A percentile compares a stretch with the other conserved stretches of the same genome.
These are phyloP conservation scores for Sardina pilchardus DNA, from an alignment of 2,113 vertebrate genomes.

Conservation along the genomic window DNA sequence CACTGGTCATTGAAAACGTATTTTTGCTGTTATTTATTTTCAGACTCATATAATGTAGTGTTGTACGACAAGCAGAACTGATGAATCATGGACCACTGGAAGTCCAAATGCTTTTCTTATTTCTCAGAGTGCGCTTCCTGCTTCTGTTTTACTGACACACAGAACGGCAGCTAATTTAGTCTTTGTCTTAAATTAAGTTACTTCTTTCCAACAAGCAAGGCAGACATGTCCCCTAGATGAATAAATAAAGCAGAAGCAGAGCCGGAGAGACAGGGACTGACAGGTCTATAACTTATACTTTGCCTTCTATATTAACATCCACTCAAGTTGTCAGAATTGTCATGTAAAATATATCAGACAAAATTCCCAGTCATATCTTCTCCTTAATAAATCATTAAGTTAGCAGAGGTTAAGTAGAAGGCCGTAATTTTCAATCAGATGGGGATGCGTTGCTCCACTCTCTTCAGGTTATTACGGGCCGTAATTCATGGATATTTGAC, in stretches of 20 bases:
- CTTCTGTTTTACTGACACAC: neutral
- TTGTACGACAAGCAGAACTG: neutral
- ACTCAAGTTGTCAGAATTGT: constrained; percentile 15
- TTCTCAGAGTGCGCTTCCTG: neutral
- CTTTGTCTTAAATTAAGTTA: neutral
- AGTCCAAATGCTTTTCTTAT: too few species aligned
- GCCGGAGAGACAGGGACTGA: neutral
- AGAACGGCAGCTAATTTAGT: neutral
- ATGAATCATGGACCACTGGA: neutral
- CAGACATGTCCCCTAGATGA: neutral
- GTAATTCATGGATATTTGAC: neutral
- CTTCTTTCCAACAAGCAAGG: neutral
- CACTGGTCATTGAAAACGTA: neutral
- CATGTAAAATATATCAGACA: constrained; percentile 16
- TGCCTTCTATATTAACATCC: neutral
- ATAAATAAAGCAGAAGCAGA: neutral
- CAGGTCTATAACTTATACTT: neutral
- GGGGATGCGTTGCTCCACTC: neutral
- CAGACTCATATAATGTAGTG: neutral
- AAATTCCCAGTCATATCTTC: neutral
- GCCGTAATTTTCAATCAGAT: neutral
- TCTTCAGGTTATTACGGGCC: neutral
- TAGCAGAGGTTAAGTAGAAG: neutral
- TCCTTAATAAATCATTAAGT: constrained; percentile 11
- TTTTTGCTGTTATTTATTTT: neutral